Evolutionary conservation across 1,140 invertebrate species (phyloP), one percentile per base, ranked within the genome.

Genomic region (Pseudomyrmex sp.): DNA sequence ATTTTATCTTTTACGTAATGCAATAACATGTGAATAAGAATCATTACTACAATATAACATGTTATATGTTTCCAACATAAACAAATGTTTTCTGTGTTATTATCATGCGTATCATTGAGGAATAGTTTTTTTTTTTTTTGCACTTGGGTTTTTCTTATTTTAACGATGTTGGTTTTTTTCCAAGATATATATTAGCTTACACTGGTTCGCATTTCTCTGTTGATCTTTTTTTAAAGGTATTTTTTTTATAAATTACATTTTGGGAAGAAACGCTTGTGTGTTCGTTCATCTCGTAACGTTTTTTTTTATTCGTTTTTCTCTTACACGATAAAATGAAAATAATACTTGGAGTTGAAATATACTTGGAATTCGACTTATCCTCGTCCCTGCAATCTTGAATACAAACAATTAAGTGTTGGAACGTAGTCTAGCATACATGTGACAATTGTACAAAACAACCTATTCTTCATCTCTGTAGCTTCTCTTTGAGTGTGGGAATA

Each of bases 281-380:
- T 50, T 61, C 23, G 35, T 66, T 66, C 35, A 35, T 35, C 35
- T 58, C 63, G 68, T 66, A 44, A 86, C n/a, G 54, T 66, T n/a
- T 75, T 72, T 72, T 62, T 75, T 80, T 50, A 5, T 58, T 77
- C 15, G 20, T 61, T 76, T 48, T 77, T 85, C 74, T 66, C 52
- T 52, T 68, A 59, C 61, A 56, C n/a, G 3, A 26, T 69, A 18
- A 35, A 73, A 18, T 59, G 10, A 15, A 62, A 65, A 74, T 75
- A 23, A 61, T 62, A 65, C 48, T 85, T 61, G 59, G 59, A 82
- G 52, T 91, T 86, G 90, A 91, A 90, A 90, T 90, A 91, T 90
- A 89, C 89, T 89, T 91, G 72, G 80, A 84, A 91, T 65, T 88
- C 83, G 85, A 83, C 82, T 59, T 75, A 87, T 35, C 59, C 61